Evolutionary conservation across 2,113 vertebrate species (phyloP).

Genomic region (Gulo gulo): DNA sequence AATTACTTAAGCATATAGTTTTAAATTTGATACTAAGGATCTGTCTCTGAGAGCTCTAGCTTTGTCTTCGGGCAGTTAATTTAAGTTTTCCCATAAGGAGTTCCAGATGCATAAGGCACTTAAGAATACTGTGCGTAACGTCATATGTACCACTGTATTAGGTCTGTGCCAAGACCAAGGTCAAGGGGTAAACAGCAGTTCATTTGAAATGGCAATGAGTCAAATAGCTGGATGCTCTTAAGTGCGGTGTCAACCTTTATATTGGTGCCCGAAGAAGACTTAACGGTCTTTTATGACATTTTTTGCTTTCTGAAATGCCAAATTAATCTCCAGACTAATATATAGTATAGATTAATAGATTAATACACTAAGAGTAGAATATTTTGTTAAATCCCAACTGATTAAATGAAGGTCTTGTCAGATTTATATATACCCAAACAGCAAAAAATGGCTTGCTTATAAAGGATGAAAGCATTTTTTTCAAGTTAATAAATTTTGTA

Average conservation of each 20-base stretch:
- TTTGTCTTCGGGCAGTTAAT: conserved; percentile 23
- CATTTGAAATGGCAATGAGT: background rate
- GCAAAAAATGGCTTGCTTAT: background rate
- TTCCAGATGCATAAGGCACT: conserved; percentile 34
- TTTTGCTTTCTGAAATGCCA: conserved; percentile 32
- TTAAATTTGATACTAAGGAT: background rate
- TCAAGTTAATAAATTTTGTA: conserved; percentile 12
- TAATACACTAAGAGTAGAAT: background rate
- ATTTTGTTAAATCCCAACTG: background rate
- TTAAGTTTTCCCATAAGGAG: conserved; percentile 41
- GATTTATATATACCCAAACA: background rate
- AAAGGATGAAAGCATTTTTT: background rate
- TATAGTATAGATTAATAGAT: background rate
- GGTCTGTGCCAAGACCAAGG: background rate
- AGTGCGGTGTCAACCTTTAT: background rate
- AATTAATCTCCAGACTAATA: background rate
- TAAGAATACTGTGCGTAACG: background rate
- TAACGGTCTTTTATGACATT: background rate
- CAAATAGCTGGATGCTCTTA: background rate
- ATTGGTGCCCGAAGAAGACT: background rate
- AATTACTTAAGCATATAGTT: background rate
- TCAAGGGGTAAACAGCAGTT: background rate
- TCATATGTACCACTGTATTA: background rate
- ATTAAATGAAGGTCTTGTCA: background rate
- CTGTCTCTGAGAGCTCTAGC: background rate